Evolutionary conservation across 2,888 invertebrate species (phyloP), one percentile per base, ranked within the genome.

Genomic region (Stenodema calcarata): DNA sequence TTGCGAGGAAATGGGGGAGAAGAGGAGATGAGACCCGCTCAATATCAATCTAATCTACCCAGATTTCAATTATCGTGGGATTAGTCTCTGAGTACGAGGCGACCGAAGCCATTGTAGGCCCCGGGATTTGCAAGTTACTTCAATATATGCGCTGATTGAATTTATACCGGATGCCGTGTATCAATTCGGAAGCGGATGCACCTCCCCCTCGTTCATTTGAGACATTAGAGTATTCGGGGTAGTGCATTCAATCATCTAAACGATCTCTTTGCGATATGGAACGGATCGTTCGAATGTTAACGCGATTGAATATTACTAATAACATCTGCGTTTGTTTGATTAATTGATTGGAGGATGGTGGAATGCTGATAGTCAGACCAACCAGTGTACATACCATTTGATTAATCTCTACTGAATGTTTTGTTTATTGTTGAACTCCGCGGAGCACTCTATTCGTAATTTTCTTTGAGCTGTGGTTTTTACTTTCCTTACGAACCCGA

Each of bases 51-150:
- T 73, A 73, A 73, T 73, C 73, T 73, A 73, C n/a, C 73, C 35
- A 73, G 73, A 73, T 73, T 73, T 73, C 73, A 73, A 73, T 73
- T 73, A 73, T 73, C 73, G 73, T n/a, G 41, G 73, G 73, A 73
- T 73, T 73, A 73, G 41, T 14, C 28, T 41, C 35, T 41, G 73
- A 73, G 35, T 73, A 73, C 73, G 35, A 73, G 73, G 73, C 73
- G 16, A n/a, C 41, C 73, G 14, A 73, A 73, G 73, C 73, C 16
- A 73, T 73, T 73, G 73, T 73, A 35, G 41, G 73, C 41, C 73
- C 54, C 3, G 73, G 73, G 73, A 73, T 73, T 73, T 73, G 73
- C 73, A 73, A 73, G 73, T 73, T 73, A 73, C 73, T 73, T 73
- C 73, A 73, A 73, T 73, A 73, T 73, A 41, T 41, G 30, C 16